Evolutionary conservation across 2,113 vertebrate genomes (phyloP), one percentile per base, ranked within the genome.

Genomic region (Oryzias melastigma): DNA sequence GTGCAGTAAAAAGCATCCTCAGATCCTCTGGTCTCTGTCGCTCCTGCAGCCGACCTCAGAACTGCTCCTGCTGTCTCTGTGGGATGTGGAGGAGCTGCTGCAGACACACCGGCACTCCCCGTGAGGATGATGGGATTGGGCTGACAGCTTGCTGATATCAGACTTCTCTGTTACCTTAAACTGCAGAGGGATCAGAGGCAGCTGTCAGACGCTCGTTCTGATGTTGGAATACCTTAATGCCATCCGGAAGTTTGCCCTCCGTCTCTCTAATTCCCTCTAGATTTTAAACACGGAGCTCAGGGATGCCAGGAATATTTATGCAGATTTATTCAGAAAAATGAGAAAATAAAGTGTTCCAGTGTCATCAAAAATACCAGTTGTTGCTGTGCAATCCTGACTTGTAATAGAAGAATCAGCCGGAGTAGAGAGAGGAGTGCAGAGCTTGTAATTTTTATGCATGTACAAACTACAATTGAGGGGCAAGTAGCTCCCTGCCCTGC

Each of bases 231-330:
- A 61, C 63, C 67, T 75, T 56, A 47, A 27, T 70, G 81, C 68
- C 74, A 52, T 61, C 65, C 24, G 56, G 60, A 46, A 13, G 56
- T 61, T 59, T 65, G 17, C 55, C 75, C 49, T 58, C 52, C 65
- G 5, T 81, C 50, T 20, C 18, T 79, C 14, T 82, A 73, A 82
- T 71, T 82, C 84, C 71, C 76, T 5, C 29, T 19, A 73, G 81
- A 77, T 75, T 1, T 56, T 24, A 73, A 73, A 64, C 5, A 5
- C 59, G 16, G 53, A 52, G 55, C 68, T 42, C 58, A 70, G 64
- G 59, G 46, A 60, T 40, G 24, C 59, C 68, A 53, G 64, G 76
- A 67, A 77, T 76, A 78, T 84, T 43, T 71, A 75, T 82, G 80
- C 77, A 77, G 78, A 84, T 80, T 12, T 71, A 58, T 78, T 82